phyloP scores from a whole-genome alignment of 2,888 invertebrate genomes.

The Trachelus stipa region DNA sequence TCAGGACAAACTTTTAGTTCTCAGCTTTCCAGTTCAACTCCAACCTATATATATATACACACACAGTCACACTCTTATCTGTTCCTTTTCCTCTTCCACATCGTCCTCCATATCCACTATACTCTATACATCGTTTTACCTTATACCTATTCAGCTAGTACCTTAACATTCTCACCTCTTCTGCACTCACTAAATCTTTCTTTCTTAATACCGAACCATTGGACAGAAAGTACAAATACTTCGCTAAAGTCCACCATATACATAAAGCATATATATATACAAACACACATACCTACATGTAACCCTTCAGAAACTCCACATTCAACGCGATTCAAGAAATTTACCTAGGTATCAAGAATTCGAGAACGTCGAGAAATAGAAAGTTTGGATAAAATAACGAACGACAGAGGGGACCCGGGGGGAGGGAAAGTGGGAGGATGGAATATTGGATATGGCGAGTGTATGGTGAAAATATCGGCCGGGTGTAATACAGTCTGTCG shows the following conservation, averaged over 20 bases:
- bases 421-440: background rate
- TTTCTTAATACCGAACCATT: background rate
- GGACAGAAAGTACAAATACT: background rate
- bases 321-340: background rate
- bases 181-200: background rate
- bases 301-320: background rate
- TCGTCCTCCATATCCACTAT: constrained; percentile 14
- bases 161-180: background rate
- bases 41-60: background rate
- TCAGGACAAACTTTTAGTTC: constrained; percentile 52
- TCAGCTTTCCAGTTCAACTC: constrained; percentile 47
- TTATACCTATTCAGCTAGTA: background rate
- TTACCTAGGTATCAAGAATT: background rate
- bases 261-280: background rate
- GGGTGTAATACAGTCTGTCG: background rate
- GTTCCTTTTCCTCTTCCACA: constrained; percentile 18
- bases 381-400: background rate
- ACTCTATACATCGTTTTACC: background rate
- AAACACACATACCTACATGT: no score
- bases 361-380: background rate
- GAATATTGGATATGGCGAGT: background rate
- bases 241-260: no score
- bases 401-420: background rate
- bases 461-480: background rate
- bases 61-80: constrained; percentile 33